Evolutionary conservation across 37 sponge, comb jelly and placozoan genomes (phyloP), one percentile per base, ranked within the genome.

Genomic region (Ianthella basta): DNA sequence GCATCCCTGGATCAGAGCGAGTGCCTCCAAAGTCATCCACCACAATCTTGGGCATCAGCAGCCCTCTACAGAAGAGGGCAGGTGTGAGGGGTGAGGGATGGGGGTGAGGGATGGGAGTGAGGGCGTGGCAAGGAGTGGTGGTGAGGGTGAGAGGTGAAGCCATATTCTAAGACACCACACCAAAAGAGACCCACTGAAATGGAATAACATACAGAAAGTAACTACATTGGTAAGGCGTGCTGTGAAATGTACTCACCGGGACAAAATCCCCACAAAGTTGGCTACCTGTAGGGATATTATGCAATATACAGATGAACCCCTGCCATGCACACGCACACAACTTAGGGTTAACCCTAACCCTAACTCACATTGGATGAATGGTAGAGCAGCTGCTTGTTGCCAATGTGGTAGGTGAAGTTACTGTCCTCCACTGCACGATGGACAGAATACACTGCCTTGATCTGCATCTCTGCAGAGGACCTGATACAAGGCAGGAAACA

Each of bases 21-120:
- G 78, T 78, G 0, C 96, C 95, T 41, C 99, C 99, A 84, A 88
- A 92, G 57, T 97, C 96, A 74, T 91, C 86, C 65, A 94, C 99
- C 21, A 98, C 95, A 23, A 97, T 92, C 87, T 97, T 97, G 21
- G 97, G 97, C 80, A 97, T 34, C 67, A 97, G 84, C 40, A 97
- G 87, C 37, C 97, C 97, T 33, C 97, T 97, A 40, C 53, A 3
- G 50, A 39, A 20, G 61, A 32, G 21, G n/a, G n/a, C n/a, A n/a
- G n/a, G n/a, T n/a, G 29, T 54, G 54, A 77, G 38, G 40, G 4
- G 40, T 21, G 19, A 27, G 78, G 50, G 0, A 41, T 41, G 79
- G 25, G 29, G 23, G 27, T 18, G 53, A 15, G 29, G 53, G 54
- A 79, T 23, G 41, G 41, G 16, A 50, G 41, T 23, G 21, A 15